phyloP scores from a whole-genome alignment of 1,140 invertebrate genomes.

The Lepidurus couesii region DNA sequence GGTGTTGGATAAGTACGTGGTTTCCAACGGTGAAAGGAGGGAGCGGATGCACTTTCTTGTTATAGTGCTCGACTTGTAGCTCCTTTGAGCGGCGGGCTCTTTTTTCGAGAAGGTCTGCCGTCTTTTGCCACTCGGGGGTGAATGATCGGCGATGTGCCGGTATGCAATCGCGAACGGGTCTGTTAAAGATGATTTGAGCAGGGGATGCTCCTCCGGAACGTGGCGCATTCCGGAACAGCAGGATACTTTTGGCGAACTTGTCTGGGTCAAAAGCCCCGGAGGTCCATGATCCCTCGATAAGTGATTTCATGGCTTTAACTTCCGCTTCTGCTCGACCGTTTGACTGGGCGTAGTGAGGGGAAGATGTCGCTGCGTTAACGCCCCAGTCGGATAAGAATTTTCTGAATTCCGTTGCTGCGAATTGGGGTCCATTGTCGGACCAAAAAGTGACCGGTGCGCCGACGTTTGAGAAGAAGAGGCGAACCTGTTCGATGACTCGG shows the following conservation, averaged over 20 bases:
- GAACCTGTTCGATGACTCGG: background rate
- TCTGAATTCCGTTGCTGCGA: conserved; percentile 13
- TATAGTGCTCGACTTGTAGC: background rate
- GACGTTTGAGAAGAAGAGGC: background rate
- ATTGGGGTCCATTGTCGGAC: conserved; percentile 24
- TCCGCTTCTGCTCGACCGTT: conserved; percentile 24
- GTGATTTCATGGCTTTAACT: conserved; percentile 40
- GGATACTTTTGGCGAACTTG: background rate
- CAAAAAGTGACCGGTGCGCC: background rate
- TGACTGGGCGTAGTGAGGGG: conserved; percentile 18
- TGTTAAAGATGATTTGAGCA: conserved; percentile 33
- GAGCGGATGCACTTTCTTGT: background rate
- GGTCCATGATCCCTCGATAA: conserved; percentile 34
- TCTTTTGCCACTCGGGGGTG: conserved; percentile 34
- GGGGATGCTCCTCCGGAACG: conserved; percentile 22
- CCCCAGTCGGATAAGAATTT: conserved; percentile 4
- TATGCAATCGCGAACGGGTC: conserved; percentile 30
- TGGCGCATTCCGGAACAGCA: conserved; percentile 31
- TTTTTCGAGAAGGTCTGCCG: conserved; percentile 30
- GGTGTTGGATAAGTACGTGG: conserved; percentile 15
- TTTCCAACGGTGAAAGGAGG: background rate
- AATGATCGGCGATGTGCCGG: conserved; percentile 35
- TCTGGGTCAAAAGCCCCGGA: background rate
- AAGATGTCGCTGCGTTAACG: conserved; percentile 8
- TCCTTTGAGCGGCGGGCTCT: background rate